Evolutionary conservation across 2,113 vertebrate species (phyloP), one percentile per base, ranked within the genome.

Genomic region (Labeo catla): DNA sequence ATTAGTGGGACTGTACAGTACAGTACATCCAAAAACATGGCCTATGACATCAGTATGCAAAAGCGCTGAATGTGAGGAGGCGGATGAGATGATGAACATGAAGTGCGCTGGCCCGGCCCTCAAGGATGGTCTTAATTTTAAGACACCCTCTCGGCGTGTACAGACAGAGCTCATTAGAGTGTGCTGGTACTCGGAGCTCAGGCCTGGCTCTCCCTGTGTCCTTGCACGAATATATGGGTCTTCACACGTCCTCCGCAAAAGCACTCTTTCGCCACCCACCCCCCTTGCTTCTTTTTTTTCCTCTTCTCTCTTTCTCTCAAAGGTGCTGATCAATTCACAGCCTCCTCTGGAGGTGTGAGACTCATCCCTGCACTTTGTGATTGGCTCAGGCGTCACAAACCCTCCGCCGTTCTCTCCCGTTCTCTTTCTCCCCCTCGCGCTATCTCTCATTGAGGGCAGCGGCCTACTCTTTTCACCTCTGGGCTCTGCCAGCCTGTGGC

Each of bases 241-340:
- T 95, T 96, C 94, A 93, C 94, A 95, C 94, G 90, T 93, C 88
- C 78, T 90, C 91, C 85, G 49, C 85, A 74, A 77, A 86, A 89
- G 85, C 89, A 86, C 77, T 66, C 86, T 89, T 86, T 85, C 81
- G 61, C 88, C 86, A 9, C 81, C 87, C 84, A 84, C 88, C 88
- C 68, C 74, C 78, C 85, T 8, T 1, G 15, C 54, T 59, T 59
- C 87, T 88, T 87, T 89, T 88, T 89, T 47, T 16, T 79, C 84
- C 82, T 85, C 81, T 88, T 89, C 86, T 81, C 89, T 87, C 90
- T 68, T 86, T 86, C 87, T 88, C 91, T 93, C 90, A 81, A 85
- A 94, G 94, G 92, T 95, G 95, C 93, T 93, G 94, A 95, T 94
- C 94, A 95, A 96, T 96, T 95, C 94, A 93, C 95, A 95, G 95